Conservation (phyloP, 2,797 vertebrate species). For the Centroberyx gerrardi region DNA sequence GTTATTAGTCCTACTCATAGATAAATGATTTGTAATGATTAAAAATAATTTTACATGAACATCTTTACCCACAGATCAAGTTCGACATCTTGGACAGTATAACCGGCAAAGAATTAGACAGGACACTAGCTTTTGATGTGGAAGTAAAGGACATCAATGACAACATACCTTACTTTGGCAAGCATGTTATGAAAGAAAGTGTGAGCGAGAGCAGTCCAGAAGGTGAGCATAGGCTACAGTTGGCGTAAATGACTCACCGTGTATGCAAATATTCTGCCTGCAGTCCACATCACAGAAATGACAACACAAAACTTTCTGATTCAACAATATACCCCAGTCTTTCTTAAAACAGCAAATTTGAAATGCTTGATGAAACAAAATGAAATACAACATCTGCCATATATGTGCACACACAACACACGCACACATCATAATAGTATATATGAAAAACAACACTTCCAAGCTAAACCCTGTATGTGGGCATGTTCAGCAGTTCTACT, state of each 20-base stretch:
- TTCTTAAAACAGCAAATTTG: too few relatives aligned
- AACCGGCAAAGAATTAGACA: constrained; percentile 54
- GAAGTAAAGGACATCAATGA: constrained; percentile 89
- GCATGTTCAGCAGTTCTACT: too few relatives aligned
- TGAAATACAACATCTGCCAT: too few relatives aligned
- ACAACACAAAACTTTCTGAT: background rate
- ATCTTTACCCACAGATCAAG: constrained; percentile 77
- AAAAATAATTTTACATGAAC: background rate
- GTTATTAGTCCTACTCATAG: too few relatives aligned
- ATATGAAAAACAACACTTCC: background rate
- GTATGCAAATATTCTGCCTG: background rate
- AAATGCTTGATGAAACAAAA: too few relatives aligned
- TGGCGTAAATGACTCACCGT: background rate
- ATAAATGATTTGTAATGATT: background rate
- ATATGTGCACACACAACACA: background rate
- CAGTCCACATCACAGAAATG: background rate
- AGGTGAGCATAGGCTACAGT: constrained; percentile 67
- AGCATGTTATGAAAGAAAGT: background rate
- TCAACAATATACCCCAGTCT: too few relatives aligned
- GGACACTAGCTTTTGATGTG: constrained; percentile 85
- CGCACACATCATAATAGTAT: background rate
- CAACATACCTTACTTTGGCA: constrained; percentile 82
- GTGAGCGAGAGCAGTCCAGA: constrained; percentile 72
- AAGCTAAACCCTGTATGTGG: too few relatives aligned
- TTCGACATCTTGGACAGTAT: constrained; percentile 73